A percentile compares a stretch with the other conserved stretches of the same genome.
Conservation (phyloP, 2,888 invertebrate species). For the Nipponacmea schrenckii region DNA sequence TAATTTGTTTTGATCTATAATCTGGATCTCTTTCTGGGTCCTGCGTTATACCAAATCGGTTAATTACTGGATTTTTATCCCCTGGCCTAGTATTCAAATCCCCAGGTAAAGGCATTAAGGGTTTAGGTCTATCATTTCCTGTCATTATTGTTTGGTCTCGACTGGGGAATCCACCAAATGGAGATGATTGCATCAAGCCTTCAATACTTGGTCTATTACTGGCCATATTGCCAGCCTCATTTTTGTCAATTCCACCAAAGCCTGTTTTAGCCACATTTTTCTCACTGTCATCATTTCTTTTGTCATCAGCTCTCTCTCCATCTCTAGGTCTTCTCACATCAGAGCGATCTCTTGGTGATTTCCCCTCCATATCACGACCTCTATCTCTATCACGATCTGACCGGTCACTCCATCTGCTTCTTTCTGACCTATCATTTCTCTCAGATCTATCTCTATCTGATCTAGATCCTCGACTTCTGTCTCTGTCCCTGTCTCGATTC, state of each 20-base stretch:
- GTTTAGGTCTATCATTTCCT: too few relatives aligned
- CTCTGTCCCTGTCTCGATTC: conserved; percentile 49
- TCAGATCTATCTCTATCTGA: conserved; percentile 21
- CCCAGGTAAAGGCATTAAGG: too few relatives aligned
- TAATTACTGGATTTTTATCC: too few relatives aligned
- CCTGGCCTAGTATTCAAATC: too few relatives aligned
- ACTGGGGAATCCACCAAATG: too few relatives aligned
- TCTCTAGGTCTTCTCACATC: conserved; percentile 17
- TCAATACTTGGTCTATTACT: too few relatives aligned
- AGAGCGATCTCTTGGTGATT: conserved; percentile 15
- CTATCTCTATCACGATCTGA: conserved; percentile 34
- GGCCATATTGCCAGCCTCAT: too few relatives aligned
- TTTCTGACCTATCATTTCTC: conserved; percentile 25
- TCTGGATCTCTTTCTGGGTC: background rate
- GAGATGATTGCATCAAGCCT: too few relatives aligned
- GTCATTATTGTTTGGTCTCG: too few relatives aligned
- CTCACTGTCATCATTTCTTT: background rate
- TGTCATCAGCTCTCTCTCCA: background rate
- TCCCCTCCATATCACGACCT: conserved; percentile 29
- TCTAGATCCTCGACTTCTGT: conserved; percentile 18
- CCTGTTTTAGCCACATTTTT: too few relatives aligned
- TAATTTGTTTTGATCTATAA: background rate
- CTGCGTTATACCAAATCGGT: too few relatives aligned
- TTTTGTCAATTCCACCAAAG: too few relatives aligned
- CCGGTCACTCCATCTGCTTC: conserved; percentile 27